phyloP scores from a whole-genome alignment of 1,140 invertebrate genomes.

The Dysdera silvatica region DNA sequence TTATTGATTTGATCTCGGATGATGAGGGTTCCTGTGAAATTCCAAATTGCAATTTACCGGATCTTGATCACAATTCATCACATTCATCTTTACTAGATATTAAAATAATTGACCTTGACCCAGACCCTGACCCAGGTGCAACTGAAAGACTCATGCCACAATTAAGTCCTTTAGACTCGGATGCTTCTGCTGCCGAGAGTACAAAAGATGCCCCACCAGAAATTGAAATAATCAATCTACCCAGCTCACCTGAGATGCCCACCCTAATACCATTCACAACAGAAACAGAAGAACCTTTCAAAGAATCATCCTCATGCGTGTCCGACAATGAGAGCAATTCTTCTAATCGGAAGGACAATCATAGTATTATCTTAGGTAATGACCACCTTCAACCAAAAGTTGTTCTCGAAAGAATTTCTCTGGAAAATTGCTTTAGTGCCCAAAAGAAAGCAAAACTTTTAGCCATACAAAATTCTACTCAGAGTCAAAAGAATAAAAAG shows the following conservation, averaged over 20 bases:
- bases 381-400: constrained; percentile 4
- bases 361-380: background rate
- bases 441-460: background rate
- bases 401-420: background rate
- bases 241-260: constrained; percentile 26
- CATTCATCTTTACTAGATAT: no score
- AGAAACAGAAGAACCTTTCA: background rate
- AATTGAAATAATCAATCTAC: constrained; percentile 30
- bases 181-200: no score
- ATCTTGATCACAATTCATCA: no score
- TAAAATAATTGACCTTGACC: no score
- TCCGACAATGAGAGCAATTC: background rate
- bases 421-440: background rate
- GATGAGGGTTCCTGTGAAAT: no score
- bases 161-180: no score
- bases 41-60: no score
- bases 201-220: no score
- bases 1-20: no score
- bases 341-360: background rate
- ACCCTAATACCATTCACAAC: constrained; percentile 22
- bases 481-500: no score
- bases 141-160: no score
- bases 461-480: background rate
- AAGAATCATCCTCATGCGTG: background rate
- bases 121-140: no score